Percentiles rank a stretch among this genome's conserved stretches.
Conservation (phyloP, 2,888 invertebrate species). For the Neocrepidodera transversa region DNA sequence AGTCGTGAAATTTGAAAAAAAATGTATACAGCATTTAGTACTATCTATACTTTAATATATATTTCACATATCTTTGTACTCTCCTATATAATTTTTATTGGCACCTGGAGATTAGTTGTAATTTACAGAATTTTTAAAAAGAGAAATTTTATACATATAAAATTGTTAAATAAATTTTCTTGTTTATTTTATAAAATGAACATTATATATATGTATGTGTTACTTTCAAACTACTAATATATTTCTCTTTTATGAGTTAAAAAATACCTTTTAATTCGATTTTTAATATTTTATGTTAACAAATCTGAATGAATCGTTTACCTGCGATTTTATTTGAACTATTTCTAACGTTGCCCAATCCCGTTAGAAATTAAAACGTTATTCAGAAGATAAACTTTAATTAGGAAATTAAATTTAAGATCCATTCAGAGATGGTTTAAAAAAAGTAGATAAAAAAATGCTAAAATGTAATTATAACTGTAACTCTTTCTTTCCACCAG, state of each 20-base stretch:
- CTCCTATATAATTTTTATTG: neutral
- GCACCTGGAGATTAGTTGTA: constrained; percentile 11
- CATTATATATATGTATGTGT: neutral
- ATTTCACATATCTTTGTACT: neutral
- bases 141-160: neutral
- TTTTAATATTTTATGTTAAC: neutral
- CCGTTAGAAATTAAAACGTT: no score
- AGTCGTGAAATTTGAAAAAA: no score
- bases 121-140: constrained; percentile 3
- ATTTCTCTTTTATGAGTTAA: constrained; percentile 5
- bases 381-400: neutral
- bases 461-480: neutral
- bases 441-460: neutral
- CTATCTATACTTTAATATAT: no score
- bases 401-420: neutral
- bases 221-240: neutral
- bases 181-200: no score
- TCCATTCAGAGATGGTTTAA: constrained; percentile 7
- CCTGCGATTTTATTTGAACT: neutral
- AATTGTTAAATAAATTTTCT: no score
- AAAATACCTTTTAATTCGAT: neutral
- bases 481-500: constrained; percentile 16
- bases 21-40: no score
- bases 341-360: neutral
- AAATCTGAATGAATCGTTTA: neutral